Evolutionary conservation across 1,140 invertebrate species (phyloP).

Genomic region (Drosophila navojoa): DNA sequence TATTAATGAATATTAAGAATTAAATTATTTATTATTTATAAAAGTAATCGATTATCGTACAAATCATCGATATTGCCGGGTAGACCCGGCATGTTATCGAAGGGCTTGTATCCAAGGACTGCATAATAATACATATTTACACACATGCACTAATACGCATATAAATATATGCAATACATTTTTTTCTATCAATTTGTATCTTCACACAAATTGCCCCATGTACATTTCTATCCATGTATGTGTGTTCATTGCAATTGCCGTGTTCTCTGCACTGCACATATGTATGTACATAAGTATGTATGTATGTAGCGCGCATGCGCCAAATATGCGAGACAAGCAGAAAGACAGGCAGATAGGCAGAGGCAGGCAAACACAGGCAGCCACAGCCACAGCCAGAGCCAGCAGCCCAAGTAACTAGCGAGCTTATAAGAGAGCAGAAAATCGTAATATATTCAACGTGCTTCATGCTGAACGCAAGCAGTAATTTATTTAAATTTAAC

Average conservation of each 20-base stretch:
- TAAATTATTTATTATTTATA: background rate
- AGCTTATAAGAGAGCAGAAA: constrained; percentile 58
- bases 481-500: constrained; percentile 62
- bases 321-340: constrained; percentile 12
- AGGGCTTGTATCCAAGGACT: constrained; percentile 11
- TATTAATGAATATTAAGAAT: too few species aligned
- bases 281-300: background rate
- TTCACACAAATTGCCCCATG: constrained; percentile 1
- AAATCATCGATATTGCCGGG: background rate
- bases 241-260: constrained; percentile 17
- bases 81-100: constrained; percentile 18
- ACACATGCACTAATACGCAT: background rate
- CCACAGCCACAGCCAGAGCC: constrained; percentile 15
- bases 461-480: constrained; percentile 43
- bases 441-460: constrained; percentile 68
- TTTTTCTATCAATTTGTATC: constrained; percentile 7
- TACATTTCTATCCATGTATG: background rate
- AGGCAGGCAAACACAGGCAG: constrained; percentile 12
- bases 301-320: constrained; percentile 31
- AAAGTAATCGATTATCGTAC: background rate
- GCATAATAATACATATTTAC: constrained; percentile 9
- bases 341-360: background rate
- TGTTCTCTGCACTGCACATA: constrained; percentile 9
- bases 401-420: constrained; percentile 51
- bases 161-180: background rate